These are phyloP conservation scores for Doryteuthis pealeii DNA, from an alignment of 1,140 invertebrate species.

Conservation along the genomic window DNA sequence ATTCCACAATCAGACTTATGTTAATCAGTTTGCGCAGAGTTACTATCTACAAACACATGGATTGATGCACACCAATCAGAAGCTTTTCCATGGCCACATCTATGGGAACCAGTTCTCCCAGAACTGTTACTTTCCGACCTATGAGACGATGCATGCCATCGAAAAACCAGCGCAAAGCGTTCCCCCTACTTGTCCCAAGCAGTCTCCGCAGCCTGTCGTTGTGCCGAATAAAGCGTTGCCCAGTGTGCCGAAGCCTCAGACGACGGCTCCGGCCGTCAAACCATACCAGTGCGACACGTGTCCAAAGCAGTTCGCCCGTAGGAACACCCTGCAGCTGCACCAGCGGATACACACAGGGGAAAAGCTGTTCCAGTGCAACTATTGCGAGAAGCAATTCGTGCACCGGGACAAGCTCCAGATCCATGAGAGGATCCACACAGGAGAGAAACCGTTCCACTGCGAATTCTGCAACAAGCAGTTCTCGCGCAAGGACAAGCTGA, in stretches of 20 bases:
- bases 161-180: not conserved
- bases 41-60: not conserved
- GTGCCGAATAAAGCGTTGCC: not conserved
- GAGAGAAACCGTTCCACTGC: constrained; percentile 81
- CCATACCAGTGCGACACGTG: constrained; percentile 38
- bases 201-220: constrained; percentile 2
- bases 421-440: constrained; percentile 77
- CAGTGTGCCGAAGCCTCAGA: not conserved
- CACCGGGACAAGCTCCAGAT: constrained; percentile 69
- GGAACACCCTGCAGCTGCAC: constrained; percentile 64
- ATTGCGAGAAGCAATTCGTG: constrained; percentile 65
- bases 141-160: not conserved
- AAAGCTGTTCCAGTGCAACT: constrained; percentile 69
- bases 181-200: not conserved
- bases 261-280: not conserved
- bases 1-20: constrained; percentile 1
- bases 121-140: not conserved
- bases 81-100: not conserved
- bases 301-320: constrained; percentile 40
- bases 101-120: constrained; percentile 3
- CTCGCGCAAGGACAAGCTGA: constrained; percentile 42
- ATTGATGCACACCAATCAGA: not conserved
- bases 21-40: not conserved
- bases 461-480: constrained; percentile 61
- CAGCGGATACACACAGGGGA: constrained; percentile 70